Evolutionary conservation across 2,113 vertebrate genomes (phyloP).

Genomic region (Epinephelus moara): DNA sequence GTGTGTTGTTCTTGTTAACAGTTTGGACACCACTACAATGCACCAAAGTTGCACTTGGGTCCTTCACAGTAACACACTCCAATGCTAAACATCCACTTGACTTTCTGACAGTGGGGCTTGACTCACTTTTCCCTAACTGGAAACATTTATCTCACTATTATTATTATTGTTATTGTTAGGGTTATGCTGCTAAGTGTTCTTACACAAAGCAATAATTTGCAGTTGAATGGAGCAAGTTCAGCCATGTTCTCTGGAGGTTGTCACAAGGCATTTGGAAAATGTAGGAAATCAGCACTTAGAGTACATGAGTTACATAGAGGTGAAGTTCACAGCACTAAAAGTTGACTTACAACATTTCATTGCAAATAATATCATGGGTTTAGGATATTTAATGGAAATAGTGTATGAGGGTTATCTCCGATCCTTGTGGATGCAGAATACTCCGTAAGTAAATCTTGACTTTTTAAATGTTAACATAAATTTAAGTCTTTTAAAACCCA

Average conservation of each 20-base stretch:
- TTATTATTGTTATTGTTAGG: background rate
- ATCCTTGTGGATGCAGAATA: background rate
- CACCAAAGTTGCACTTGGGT: background rate
- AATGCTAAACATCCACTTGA: background rate
- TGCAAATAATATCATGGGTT: slow-evolving; percentile 1
- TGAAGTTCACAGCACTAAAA: background rate
- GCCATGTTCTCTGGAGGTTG: slow-evolving; percentile 7
- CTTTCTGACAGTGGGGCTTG: background rate
- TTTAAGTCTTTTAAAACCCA: slow-evolving; percentile 31
- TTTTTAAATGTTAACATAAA: slow-evolving; percentile 25
- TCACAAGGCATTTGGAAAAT: slow-evolving; percentile 11
- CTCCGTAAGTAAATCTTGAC: slow-evolving; percentile 2
- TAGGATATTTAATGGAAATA: background rate
- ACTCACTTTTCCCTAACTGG: slow-evolving; percentile 20
- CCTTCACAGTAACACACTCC: background rate
- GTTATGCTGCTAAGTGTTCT: slow-evolving; percentile 10
- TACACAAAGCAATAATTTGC: background rate
- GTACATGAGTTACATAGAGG: slow-evolving; percentile 2
- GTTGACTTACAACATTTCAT: slow-evolving; percentile 19
- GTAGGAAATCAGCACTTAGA: slow-evolving; percentile 11
- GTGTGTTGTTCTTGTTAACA: slow-evolving; percentile 17
- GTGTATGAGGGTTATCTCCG: background rate
- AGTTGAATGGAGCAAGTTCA: slow-evolving; percentile 10
- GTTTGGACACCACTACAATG: background rate
- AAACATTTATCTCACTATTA: background rate